These are phyloP conservation scores for Tricholaema leucomelas DNA, from an alignment of 2,113 vertebrate species.

Conservation along the genomic window DNA sequence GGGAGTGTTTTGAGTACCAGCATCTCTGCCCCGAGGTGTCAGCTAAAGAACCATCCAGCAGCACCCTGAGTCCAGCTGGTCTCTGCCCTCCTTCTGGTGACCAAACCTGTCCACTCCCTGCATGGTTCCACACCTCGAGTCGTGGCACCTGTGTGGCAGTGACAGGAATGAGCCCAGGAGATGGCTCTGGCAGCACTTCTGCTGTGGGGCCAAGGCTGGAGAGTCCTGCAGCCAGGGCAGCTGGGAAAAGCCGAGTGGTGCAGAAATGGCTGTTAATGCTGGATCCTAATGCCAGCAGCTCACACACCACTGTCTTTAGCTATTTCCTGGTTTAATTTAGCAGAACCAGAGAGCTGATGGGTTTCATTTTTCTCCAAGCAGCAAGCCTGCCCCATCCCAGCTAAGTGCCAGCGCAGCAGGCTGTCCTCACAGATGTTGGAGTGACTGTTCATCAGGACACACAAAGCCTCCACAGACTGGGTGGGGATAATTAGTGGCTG, in stretches of 20 bases:
- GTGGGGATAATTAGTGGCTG: not conserved
- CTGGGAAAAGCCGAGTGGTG: not conserved
- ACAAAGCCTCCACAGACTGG: not conserved
- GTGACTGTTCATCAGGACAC: not conserved
- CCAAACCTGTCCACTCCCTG: rapidly evolving
- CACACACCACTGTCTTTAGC: not conserved
- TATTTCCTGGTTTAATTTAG: constrained; percentile 19
- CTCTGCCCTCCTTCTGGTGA: not conserved
- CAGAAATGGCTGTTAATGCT: not conserved
- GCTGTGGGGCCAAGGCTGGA: not conserved
- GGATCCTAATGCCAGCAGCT: not conserved
- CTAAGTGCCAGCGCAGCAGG: not conserved
- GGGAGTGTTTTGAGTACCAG: rapidly evolving
- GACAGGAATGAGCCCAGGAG: not conserved
- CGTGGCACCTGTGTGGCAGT: rapidly evolving
- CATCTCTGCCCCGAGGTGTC: not conserved
- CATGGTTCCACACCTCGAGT: rapidly evolving
- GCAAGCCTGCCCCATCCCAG: not conserved
- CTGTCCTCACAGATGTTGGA: not conserved
- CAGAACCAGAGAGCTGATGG: constrained; percentile 23
- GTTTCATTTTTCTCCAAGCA: constrained; percentile 1
- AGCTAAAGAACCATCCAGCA: not conserved
- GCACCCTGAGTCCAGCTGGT: not conserved
- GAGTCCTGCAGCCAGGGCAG: not conserved
- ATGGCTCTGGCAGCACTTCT: not conserved